Conservation (phyloP, 2,888 invertebrate species). For the Netelia melanura region DNA sequence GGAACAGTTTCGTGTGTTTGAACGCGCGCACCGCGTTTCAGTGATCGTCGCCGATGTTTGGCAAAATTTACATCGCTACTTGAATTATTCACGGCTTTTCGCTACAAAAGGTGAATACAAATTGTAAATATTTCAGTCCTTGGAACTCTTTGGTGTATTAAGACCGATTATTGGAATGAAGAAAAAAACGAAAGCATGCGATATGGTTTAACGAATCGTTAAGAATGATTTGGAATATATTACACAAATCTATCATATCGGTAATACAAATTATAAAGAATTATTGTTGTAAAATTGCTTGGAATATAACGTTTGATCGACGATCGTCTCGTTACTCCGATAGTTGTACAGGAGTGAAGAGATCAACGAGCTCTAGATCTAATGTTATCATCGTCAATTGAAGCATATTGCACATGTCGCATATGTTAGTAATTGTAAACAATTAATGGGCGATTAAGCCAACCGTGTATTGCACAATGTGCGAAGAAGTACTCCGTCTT, state of each 20-base stretch:
- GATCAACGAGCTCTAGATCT: slow-evolving; percentile 61
- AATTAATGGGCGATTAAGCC: slow-evolving; percentile 61
- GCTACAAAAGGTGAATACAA: slow-evolving; percentile 47
- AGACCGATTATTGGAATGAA: too few relatives aligned
- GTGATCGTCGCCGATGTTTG: slow-evolving; percentile 43
- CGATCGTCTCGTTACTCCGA: neutral
- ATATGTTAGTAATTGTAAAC: slow-evolving; percentile 65
- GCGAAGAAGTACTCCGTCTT: neutral
- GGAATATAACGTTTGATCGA: neutral
- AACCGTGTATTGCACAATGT: slow-evolving; percentile 17
- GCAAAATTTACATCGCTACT: slow-evolving; percentile 48
- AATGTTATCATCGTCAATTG: slow-evolving; percentile 61
- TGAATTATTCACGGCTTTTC: slow-evolving; percentile 60
- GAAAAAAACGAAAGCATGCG: too few relatives aligned
- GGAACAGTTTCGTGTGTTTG: neutral
- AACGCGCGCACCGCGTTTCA: slow-evolving; percentile 13
- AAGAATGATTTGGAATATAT: too few relatives aligned
- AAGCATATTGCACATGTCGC: slow-evolving; percentile 41
- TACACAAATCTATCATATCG: too few relatives aligned
- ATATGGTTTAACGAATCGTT: too few relatives aligned
- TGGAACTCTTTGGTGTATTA: neutral
- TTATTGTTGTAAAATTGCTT: neutral
- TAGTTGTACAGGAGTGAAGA: neutral
- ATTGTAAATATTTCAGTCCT: slow-evolving; percentile 8
- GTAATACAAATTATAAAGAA: too few relatives aligned